Evolutionary conservation across 2,113 vertebrate species (phyloP), one percentile per base, ranked within the genome.

Genomic region (Myodes glareolus): DNA sequence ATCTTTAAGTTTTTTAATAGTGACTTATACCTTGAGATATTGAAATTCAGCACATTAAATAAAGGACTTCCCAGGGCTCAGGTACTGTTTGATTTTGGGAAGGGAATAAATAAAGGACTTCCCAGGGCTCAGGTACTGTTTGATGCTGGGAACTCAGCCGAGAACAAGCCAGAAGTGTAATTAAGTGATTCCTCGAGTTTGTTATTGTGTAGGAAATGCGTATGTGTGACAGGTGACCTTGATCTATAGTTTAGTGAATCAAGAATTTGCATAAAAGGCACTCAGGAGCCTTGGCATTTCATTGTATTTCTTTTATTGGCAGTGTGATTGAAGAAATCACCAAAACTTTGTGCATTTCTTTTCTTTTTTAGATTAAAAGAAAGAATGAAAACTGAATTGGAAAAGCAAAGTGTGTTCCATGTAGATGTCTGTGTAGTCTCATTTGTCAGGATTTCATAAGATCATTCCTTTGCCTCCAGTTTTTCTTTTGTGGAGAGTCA

Each of bases 371-470:
- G 31, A 65, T 82, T 55, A 87, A 10, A 73, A 36, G 88, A 95
- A 25, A 67, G 21, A n/a, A 91, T 90, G 73, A 78, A 89, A 52
- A 86, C 7, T 68, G 82, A 95, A 87, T 55, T 77, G 19, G 25
- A 39, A 78, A 91, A 94, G 27, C 42, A 42, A 52, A 50, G 27
- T 11, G 9, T 19, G 16, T 45, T 90, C 33, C 17, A 10, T 42
- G 50, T 72, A 8, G n/a, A 1, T 65, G 23, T 67, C 45, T 76
- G 11, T 92, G 39, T 85, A 67, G 27, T 85, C 65, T 87, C 4
- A 61, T 87, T 90, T 58, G 31, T 95, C 77, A 45, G 52, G 42
- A 68, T 47, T 84, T 68, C 75, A 61, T 93, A 95, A 84, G 78
- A 52, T 7, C 36, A 80, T 63, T 78, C 52, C 90, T 90, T 86